Conservation (phyloP, 2,797 vertebrate genomes). For the Myioborus melanocephalus region DNA sequence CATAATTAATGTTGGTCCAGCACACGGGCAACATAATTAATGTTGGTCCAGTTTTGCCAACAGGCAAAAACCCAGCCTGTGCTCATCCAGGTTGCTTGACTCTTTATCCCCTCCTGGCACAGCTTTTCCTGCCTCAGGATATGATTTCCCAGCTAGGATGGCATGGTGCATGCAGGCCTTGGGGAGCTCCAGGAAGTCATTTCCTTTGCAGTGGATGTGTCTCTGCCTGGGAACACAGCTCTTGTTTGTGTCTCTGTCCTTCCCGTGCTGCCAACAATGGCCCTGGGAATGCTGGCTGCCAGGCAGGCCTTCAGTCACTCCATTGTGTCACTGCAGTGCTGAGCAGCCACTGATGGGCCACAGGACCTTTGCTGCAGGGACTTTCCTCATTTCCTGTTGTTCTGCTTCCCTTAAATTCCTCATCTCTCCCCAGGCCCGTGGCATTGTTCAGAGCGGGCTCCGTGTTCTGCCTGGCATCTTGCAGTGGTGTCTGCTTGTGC, state of each 20-base stretch:
- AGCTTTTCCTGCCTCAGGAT: background rate
- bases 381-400: slow-evolving; percentile 3
- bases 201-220: background rate
- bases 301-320: background rate
- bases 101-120: background rate
- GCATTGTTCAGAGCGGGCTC: background rate
- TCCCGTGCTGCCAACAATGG: background rate
- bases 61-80: background rate
- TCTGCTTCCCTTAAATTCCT: background rate
- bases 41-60: background rate
- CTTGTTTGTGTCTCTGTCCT: background rate
- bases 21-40: background rate
- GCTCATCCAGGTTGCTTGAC: background rate
- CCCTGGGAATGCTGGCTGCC: background rate
- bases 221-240: background rate
- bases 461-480: background rate
- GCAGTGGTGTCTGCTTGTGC: background rate
- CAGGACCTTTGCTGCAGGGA: background rate
- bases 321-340: background rate
- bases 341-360: background rate
- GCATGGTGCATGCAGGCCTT: background rate
- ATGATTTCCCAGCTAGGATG: background rate
- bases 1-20: background rate
- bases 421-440: background rate
- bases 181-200: background rate